A percentile compares a stretch with the other conserved stretches of the same genome.
phyloP scores from a whole-genome alignment of 53 echinoderm and acorn worm species.

The Echinometra lucunter region DNA sequence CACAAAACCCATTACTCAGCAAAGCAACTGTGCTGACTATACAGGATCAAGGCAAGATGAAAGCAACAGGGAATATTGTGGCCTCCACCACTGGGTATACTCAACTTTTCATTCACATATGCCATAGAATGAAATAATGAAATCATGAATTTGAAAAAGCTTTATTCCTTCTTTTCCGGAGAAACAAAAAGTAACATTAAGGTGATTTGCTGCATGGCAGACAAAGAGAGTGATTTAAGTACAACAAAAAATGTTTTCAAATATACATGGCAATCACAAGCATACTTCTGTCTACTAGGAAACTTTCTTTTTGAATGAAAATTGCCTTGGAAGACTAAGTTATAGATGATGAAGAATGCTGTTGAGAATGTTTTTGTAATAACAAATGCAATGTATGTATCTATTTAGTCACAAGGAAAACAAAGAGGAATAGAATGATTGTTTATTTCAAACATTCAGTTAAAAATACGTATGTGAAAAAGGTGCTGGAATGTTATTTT shows the following conservation, averaged over 20 bases:
- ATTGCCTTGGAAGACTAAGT: not conserved
- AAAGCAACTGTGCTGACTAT: not conserved
- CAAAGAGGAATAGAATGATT: not conserved
- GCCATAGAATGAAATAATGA: too few relatives aligned
- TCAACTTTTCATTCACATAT: too few relatives aligned
- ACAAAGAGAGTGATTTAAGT: not conserved
- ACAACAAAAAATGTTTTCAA: too few relatives aligned
- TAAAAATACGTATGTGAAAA: not conserved
- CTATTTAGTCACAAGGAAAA: not conserved
- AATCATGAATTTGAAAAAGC: not conserved
- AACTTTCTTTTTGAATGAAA: not conserved
- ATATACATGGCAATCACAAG: not conserved
- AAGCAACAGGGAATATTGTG: not conserved
- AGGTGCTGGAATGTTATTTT: not conserved
- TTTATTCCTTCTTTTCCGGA: not conserved
- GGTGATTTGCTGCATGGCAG: not conserved
- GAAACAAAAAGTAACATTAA: not conserved
- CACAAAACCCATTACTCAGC: slow-evolving; percentile 1
- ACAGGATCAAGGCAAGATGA: not conserved
- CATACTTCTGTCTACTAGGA: not conserved
- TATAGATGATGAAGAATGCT: not conserved
- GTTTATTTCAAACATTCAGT: not conserved
- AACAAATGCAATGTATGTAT: not conserved
- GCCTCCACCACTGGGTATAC: not conserved
- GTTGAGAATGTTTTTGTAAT: not conserved